Base-by-base conservation (phyloP, 2,113 vertebrate species). In the Corvus moneduloides region DNA sequence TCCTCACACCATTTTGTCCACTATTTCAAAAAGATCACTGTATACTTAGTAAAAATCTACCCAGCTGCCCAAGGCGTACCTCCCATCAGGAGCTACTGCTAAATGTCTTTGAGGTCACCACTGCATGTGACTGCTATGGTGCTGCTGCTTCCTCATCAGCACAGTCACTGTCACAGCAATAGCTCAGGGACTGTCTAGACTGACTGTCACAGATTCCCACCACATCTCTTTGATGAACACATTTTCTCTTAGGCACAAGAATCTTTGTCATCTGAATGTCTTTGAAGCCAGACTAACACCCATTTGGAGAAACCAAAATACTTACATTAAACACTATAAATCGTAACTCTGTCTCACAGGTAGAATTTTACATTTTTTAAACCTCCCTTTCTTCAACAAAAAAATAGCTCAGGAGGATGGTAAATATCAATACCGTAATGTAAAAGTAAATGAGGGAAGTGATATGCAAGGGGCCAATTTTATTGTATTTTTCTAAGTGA, bases 1-100 rank as follows among this genome's bases (percentile, higher is more conserved):
- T 39, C 17, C 41, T 44, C 27, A 16, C 16, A 23, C 16, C 10
- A 7, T 71, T 51, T 55, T 67, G 32, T 54, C 39, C 23, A 5
- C 11, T 51, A 18, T 46, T 83, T 66, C 51, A 49, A 23, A 69
- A 77, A 76, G 14, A 13, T 51, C 15, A 30, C 7, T 24, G 7
- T 30, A 72, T 16, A 19, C 10, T 28, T 24, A 5, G 13, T 33
- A 78, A 56, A 82, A 94, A 72, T 37, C 58, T 28, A 13, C 24
- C 11, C 35, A 67, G 56, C 27, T 68, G 39, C 16, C 21, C 9
- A 30, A 73, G 49, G 67, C 1, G 0, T 28, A 11, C 0, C 1
- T 74, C 13, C 74, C 0, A 0, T 39, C 58, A 41, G 58, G 41
- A 94, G 10, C 49, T 72, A 19, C 48, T n/a, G 48, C 37, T 18